A percentile compares a stretch with the other conserved stretches of the same genome.
Evolutionary conservation across 37 sponge, comb jelly and placozoan species (phyloP).

Genomic region (Aplysina aerophoba): DNA sequence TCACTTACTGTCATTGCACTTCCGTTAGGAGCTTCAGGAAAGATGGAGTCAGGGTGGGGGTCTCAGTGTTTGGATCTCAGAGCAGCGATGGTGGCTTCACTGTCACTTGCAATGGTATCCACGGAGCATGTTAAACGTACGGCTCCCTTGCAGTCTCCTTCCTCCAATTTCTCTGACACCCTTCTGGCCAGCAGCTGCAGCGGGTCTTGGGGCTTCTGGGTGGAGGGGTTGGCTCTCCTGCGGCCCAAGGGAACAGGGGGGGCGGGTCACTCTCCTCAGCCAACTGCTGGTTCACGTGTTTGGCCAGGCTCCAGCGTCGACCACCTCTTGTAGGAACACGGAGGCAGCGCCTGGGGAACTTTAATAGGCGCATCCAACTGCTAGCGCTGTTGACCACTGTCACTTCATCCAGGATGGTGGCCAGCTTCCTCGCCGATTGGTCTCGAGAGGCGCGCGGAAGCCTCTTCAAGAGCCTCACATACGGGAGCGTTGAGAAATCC

Average conservation of each 20-base stretch:
- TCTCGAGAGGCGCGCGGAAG: not conserved
- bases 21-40: not conserved
- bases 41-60: not conserved
- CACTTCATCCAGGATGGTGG: not conserved
- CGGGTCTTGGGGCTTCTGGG: not conserved
- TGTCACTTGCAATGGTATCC: not conserved
- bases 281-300: not conserved
- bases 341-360: conserved; percentile 6
- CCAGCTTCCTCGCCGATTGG: not conserved
- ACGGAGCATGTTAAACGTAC: not conserved
- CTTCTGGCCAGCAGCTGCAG: not conserved
- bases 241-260: too few species aligned
- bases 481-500: too few species aligned
- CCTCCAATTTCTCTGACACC: conserved; percentile 12
- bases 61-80: not conserved
- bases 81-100: not conserved
- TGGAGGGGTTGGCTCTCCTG: too few species aligned
- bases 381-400: not conserved
- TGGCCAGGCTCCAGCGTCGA: not conserved
- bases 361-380: not conserved
- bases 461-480: conserved; percentile 23
- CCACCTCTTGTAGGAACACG: not conserved
- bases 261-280: not conserved
- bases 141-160: conserved; percentile 12
- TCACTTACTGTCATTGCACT: not conserved